Percentiles rank a stretch among this genome's conserved stretches.
Evolutionary conservation across 2,888 invertebrate species (phyloP).

Genomic region (Tetanocera ferruginea): DNA sequence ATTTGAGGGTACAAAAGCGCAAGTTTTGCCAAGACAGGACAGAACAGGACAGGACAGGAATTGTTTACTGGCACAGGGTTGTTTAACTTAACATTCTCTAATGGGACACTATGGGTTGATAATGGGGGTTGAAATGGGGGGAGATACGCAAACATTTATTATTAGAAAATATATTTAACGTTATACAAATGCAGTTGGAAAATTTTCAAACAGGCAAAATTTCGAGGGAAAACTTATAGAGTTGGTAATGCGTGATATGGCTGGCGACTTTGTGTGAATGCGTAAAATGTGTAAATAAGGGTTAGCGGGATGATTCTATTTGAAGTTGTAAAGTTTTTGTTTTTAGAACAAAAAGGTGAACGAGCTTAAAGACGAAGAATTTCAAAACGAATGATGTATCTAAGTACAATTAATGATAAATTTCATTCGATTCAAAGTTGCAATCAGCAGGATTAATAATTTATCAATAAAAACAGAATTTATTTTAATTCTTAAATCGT

Average conservation of each 20-base stretch:
- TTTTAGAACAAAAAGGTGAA: not conserved
- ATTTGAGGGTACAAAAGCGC: not conserved
- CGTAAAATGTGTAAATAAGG: not conserved
- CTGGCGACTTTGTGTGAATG: not conserved
- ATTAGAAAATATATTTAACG: not conserved
- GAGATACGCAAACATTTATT: not conserved
- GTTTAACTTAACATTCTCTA: not conserved
- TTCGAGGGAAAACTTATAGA: not conserved
- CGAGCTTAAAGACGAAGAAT: not conserved
- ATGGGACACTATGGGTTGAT: not conserved
- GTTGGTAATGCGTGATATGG: not conserved
- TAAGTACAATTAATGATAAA: not conserved
- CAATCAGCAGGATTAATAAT: not conserved
- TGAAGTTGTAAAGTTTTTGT: not conserved
- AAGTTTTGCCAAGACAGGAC: not conserved
- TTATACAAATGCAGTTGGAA: slow-evolving; percentile 3
- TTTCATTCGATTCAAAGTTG: not conserved
- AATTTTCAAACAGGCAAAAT: slow-evolving; percentile 4
- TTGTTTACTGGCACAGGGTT: not conserved
- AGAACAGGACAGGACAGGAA: not conserved
- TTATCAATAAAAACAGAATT: too few species aligned
- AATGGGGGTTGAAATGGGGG: not conserved
- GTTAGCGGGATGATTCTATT: not conserved
- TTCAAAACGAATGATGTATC: not conserved
- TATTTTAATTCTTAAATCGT: too few species aligned